phyloP scores from a whole-genome alignment of 1,140 invertebrate genomes.

The Aphaenogaster floridana region DNA sequence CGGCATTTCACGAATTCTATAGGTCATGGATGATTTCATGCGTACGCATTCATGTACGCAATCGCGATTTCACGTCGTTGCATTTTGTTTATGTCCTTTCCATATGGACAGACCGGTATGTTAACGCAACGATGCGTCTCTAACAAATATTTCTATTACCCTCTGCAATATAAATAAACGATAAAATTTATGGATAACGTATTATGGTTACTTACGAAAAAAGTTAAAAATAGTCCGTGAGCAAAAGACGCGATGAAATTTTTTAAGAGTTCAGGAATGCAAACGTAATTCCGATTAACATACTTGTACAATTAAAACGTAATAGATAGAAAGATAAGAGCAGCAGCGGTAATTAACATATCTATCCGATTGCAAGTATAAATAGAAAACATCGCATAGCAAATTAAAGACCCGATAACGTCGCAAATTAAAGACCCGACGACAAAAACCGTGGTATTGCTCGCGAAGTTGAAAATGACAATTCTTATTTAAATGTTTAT shows the following conservation, averaged over 20 bases:
- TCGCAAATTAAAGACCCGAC: neutral
- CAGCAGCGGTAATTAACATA: neutral
- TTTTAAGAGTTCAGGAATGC: slow-evolving; percentile 10
- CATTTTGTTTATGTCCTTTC: neutral
- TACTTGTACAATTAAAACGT: neutral
- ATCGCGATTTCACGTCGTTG: neutral
- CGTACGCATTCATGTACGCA: neutral
- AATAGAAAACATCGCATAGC: neutral
- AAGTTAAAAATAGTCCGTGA: neutral
- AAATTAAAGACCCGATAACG: slow-evolving; percentile 4
- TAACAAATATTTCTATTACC: neutral
- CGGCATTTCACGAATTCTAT: slow-evolving; percentile 8
- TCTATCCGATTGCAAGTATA: neutral
- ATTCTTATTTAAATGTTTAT: slow-evolving; percentile 5
- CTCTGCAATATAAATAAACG: neutral
- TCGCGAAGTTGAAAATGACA: neutral
- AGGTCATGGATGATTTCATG: neutral
- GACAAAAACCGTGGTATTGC: neutral
- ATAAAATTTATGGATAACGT: neutral
- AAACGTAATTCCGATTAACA: neutral
- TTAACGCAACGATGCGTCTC: neutral
- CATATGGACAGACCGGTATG: slow-evolving; percentile 1
- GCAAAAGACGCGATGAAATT: neutral
- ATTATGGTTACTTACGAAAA: neutral
- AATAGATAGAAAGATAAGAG: neutral